Base-by-base conservation (phyloP, 2,888 invertebrate species). In the Scrobipalpa costella region DNA sequence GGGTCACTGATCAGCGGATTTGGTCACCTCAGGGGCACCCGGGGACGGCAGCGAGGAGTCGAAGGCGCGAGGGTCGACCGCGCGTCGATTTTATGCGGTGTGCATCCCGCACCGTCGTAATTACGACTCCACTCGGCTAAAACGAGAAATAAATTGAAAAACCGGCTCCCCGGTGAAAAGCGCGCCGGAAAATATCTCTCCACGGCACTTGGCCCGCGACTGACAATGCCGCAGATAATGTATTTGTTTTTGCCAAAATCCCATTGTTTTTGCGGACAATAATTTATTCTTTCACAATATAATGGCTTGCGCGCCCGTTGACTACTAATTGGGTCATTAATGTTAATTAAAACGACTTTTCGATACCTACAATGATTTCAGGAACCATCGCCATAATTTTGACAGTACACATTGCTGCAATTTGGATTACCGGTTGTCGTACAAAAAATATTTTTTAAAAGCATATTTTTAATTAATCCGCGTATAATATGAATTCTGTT, bases 121-220 rank as follows among this genome's bases (percentile, higher is more conserved):
- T 88, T 87, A 88, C 85, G 81, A 79, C 84, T 80, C 84, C 86
- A 86, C 80, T 85, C 81, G 78, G 81, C 81, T 85, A 86, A 88
- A 89, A 86, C 85, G 83, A 78, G 78, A 85, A 86, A 90, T 88
- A 86, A 89, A 90, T 88, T 89, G 86, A 88, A 89, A 88, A 88
- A 83, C 83, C 84, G 77, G 78, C 80, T 83, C 79, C 79, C 62
- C 81, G 79, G 83, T 83, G 81, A 86, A 87, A 86, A 86, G 74
- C 75, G 79, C 77, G 79, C 78, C 78, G 79, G 84, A 83, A 84
- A 84, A 86, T 85, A 84, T 85, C 81, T 81, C 81, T 85, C 78
- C 75, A 78, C 79, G 80, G 80, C 79, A 78, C 84, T 86, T 82
- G 80, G 79, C 75, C 78, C 80, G 72, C 79, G 74, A 81, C 80